These are phyloP conservation scores for Dendrolimus houi DNA, from an alignment of 2,888 invertebrate genomes.

Conservation along the genomic window DNA sequence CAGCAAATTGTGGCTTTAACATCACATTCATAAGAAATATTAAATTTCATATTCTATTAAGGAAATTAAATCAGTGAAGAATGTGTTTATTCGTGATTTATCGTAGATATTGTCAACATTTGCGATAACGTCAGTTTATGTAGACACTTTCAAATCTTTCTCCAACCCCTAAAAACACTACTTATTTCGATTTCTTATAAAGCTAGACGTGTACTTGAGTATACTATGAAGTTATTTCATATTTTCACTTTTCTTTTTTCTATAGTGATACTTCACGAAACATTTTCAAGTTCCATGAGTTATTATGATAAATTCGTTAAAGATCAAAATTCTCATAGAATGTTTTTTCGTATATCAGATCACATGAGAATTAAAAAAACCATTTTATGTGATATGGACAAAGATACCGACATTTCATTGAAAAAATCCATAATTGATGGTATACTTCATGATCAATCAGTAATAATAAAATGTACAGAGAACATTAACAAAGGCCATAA, in stretches of 20 bases:
- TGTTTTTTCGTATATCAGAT: background rate
- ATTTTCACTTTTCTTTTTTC: background rate
- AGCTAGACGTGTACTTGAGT: no score
- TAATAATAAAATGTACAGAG: slow-evolving; percentile 1
- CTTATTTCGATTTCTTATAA: no score
- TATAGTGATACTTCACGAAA: background rate
- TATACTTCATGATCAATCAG: slow-evolving; percentile 3
- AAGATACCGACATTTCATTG: slow-evolving; percentile 4
- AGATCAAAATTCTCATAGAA: slow-evolving; percentile 9
- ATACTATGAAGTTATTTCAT: no score
- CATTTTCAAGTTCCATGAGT: background rate
- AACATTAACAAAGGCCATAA: slow-evolving; percentile 2
- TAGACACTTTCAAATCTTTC: no score
- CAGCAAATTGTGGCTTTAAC: no score
- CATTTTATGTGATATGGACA: slow-evolving; percentile 8
- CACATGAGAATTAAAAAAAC: background rate
- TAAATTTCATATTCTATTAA: no score
- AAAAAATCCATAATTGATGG: slow-evolving; percentile 10
- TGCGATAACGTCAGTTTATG: no score
- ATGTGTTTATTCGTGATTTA: no score
- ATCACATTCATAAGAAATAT: no score
- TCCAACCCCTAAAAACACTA: no score
- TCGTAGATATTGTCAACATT: no score
- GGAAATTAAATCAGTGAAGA: no score
- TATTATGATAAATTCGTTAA: slow-evolving; percentile 1